Percentiles rank a stretch among this genome's conserved stretches.
These are phyloP conservation scores for Phyllostomus hastatus DNA, from an alignment of 2,113 vertebrate species.

Conservation along the genomic window DNA sequence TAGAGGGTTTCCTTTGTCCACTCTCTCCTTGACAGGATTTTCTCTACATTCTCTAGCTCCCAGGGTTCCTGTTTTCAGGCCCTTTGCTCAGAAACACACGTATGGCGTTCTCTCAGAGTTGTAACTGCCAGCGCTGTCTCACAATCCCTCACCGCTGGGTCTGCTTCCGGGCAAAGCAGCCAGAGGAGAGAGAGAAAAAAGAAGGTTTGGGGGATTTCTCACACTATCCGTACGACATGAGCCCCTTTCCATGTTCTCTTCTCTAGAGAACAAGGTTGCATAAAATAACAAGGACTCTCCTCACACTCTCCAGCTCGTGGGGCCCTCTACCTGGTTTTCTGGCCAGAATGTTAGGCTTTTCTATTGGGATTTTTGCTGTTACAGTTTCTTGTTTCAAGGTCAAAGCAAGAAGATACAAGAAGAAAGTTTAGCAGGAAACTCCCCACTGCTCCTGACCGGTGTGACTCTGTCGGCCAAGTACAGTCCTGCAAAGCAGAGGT, in stretches of 20 bases:
- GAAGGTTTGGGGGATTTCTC: neutral
- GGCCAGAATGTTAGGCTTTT: neutral
- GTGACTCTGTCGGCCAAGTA: too few relatives aligned
- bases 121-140: neutral
- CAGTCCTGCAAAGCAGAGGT: too few relatives aligned
- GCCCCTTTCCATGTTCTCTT: neutral
- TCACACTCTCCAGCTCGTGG: neutral
- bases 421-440: neutral
- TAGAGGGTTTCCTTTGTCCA: neutral
- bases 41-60: neutral
- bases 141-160: neutral
- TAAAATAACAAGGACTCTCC: neutral
- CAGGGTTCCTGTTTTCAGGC: neutral
- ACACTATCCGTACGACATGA: neutral
- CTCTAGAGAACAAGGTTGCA: neutral
- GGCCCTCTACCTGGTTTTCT: neutral
- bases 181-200: neutral
- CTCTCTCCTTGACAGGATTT: neutral
- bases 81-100: neutral
- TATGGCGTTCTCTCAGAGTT: neutral
- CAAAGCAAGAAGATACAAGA: neutral
- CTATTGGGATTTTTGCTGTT: neutral
- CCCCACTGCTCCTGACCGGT: neutral
- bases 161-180: neutral
- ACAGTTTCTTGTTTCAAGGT: neutral